Evolutionary conservation across 64 coral and sea anemone species (phyloP), one percentile per base, ranked within the genome.

Genomic region (Dendrophyllia cribrosa): DNA sequence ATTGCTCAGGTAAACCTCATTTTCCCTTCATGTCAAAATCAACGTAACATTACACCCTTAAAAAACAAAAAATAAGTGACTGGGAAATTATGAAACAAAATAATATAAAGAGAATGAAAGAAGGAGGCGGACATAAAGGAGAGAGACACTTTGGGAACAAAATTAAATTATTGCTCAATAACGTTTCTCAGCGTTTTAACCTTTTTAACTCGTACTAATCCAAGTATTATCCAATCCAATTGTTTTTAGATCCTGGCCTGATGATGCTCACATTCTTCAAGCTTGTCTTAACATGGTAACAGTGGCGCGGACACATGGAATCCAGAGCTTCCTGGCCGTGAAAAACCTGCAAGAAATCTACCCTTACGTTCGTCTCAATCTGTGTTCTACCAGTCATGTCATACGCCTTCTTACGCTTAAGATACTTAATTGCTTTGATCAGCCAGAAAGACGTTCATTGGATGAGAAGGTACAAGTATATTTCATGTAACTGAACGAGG

Each of bases 241-340:
- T 15, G 10, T 7, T 51, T 15, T 93, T 51, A 98, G 94, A n/a
- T 69, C 78, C 62, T 86, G 89, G 50, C 90, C 79, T 24, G 24
- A 59, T 43, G 86, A 93, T 91, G 91, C 95, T 43, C 91, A 93
- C 62, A 17, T 98, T n/a, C 86, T 98, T 0, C 96, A 95, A 43
- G 83, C 87, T 11, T 91, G 90, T 70, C 49, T 55, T 51, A 75
- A 79, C 46, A 77, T 89, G 59, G 68, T 93, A 8, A 74, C 65
- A 69, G 76, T 64, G 4, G 87, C 75, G 9, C 90, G 77, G 19
- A 52, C 66, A 45, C 76, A 90, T 43, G 65, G 25, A 43, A 58
- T 49, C 23, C 73, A 88, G 17, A 51, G 77, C 8, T 58, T 95
- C 23, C 58, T 93, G 8, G 79, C 81, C 58, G 55, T 34, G 17